Conservation (phyloP, 2,113 vertebrate species). For the Podilymbus podiceps region DNA sequence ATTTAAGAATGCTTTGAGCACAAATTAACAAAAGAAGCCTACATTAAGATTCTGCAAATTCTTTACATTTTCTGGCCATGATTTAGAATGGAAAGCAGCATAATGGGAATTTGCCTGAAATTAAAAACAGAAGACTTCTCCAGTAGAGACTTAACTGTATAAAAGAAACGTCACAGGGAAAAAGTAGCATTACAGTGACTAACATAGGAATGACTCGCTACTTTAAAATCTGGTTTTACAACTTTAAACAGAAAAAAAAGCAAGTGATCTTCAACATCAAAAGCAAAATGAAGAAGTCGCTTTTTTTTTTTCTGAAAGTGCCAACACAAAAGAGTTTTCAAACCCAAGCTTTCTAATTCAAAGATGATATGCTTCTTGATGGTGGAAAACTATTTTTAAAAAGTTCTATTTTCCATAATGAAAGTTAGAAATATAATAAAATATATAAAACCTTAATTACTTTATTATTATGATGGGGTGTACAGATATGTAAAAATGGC, state of each 20-base stretch:
- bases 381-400: background rate
- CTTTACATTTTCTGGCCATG: slow-evolving; percentile 41
- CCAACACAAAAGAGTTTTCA: background rate
- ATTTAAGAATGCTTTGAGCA: background rate
- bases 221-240: background rate
- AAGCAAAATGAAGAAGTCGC: background rate
- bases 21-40: slow-evolving; percentile 23
- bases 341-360: background rate
- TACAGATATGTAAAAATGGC: background rate
- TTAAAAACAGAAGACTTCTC: slow-evolving; percentile 21
- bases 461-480: background rate
- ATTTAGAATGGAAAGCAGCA: background rate
- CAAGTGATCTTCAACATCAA: background rate
- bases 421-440: background rate
- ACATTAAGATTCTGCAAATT: slow-evolving; percentile 32
- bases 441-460: background rate
- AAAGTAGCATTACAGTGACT: background rate
- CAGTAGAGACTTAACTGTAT: background rate
- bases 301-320: background rate
- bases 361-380: background rate
- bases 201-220: background rate
- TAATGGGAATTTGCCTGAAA: background rate
- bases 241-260: background rate
- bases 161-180: background rate
- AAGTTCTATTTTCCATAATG: background rate